These are phyloP conservation scores for Papilio gigon DNA, from an alignment of 2,888 invertebrate genomes.

Conservation along the genomic window DNA sequence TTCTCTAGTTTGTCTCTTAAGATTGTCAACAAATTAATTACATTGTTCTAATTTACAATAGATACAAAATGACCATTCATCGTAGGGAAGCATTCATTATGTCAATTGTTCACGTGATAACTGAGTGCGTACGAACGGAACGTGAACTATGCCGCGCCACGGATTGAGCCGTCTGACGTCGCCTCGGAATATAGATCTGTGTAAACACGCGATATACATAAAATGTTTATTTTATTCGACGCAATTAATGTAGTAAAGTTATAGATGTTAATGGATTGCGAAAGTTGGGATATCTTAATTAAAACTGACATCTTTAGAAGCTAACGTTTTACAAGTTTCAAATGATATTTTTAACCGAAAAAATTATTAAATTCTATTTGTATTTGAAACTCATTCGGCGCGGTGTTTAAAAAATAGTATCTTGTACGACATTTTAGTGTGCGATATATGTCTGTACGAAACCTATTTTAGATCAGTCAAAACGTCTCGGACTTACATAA, in stretches of 20 bases:
- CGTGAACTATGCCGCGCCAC: constrained; percentile 51
- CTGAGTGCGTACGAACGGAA: constrained; percentile 54
- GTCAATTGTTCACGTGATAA: constrained; percentile 63
- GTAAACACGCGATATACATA: constrained; percentile 12
- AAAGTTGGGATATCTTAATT: neutral
- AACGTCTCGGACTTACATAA: too few species aligned
- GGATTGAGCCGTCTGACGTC: constrained; percentile 46
- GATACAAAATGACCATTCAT: constrained; percentile 31
- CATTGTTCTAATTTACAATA: constrained; percentile 57
- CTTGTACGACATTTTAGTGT: too few species aligned
- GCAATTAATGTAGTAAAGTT: neutral
- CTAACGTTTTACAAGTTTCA: neutral
- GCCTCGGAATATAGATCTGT: constrained; percentile 50
- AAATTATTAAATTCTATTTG: too few species aligned
- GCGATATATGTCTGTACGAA: too few species aligned
- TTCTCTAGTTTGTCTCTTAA: constrained; percentile 29
- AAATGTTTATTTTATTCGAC: constrained; percentile 3
- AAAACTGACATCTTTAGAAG: neutral
- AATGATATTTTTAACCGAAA: neutral
- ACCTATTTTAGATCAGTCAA: too few species aligned
- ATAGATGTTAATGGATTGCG: neutral
- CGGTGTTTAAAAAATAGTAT: too few species aligned
- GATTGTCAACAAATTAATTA: constrained; percentile 59
- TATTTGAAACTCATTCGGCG: too few species aligned
- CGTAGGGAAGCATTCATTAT: constrained; percentile 57